Evolutionary conservation across 2,113 vertebrate species (phyloP), one percentile per base, ranked within the genome.

Genomic region (Turnix velox): DNA sequence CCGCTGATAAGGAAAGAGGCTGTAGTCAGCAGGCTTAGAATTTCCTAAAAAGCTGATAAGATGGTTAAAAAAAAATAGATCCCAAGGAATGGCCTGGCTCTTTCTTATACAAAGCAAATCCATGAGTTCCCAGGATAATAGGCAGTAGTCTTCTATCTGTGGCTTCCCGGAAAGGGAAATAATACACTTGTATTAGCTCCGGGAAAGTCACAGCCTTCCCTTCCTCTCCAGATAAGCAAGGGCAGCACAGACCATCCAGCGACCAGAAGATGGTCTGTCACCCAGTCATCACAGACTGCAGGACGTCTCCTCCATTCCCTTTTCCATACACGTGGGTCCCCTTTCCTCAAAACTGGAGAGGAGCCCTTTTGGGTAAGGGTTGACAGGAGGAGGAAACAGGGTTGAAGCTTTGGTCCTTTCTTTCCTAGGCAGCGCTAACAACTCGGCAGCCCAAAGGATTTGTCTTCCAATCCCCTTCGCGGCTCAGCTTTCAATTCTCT

Each of bases 401-500:
- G 84, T n/a, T n/a, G 35, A 35, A 63, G 63, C 84, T 90, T 61
- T 5, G 28, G 57, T 73, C 63, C 71, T 93, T 87, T 72, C 59
- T 83, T 96, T 90, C 94, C 92, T 77, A 90, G 95, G 74, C 88
- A 85, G 59, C 31, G 71, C 95, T 95, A 95, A 95, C 91, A 94
- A 93, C 78, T 75, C 71, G 1, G 42, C 85, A 79, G 74, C 82
- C 87, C 75, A 48, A 91, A 94, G 93, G 84, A 92, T 94, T 92
- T 75, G 84, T 92, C 93, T 96, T 78, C 83, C 87, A 95, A 89
- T 93, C 92, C 74, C 68, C 74, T 97, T 74, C 79, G 76, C 0
- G 63, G 74, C 90, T 96, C 88, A 94, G 95, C 67, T 96, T 97
- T 92, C 94, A 84, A 68, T 88, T 93, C 94, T 85, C 57, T 95